phyloP scores from a whole-genome alignment of 1,140 invertebrate genomes.

The Zaprionus taronus region DNA sequence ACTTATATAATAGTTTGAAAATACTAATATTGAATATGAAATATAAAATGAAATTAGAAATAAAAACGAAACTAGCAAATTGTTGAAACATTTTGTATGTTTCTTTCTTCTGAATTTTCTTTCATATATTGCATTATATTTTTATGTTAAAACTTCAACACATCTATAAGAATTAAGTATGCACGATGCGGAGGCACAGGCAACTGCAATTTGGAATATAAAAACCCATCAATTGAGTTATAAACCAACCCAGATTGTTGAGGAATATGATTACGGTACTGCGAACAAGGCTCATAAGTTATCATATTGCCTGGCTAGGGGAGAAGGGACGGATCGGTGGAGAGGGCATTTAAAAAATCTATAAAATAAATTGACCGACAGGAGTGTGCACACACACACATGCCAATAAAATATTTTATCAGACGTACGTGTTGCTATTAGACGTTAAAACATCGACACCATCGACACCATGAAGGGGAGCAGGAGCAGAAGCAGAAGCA shows the following conservation, averaged over 20 bases:
- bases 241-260: background rate
- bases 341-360: slow-evolving; percentile 65
- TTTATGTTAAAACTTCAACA: background rate
- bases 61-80: too few relatives aligned
- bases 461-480: background rate
- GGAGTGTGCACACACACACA: slow-evolving; percentile 59
- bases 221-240: background rate
- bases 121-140: background rate
- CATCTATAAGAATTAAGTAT: background rate
- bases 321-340: background rate
- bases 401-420: slow-evolving; percentile 83
- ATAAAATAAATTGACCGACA: slow-evolving; percentile 71
- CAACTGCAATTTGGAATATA: background rate
- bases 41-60: too few relatives aligned
- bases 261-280: slow-evolving; percentile 4
- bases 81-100: too few relatives aligned
- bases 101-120: background rate
- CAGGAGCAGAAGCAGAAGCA: background rate
- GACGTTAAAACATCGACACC: slow-evolving; percentile 48
- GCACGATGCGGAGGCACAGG: background rate
- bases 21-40: too few relatives aligned
- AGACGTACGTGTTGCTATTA: slow-evolving; percentile 80
- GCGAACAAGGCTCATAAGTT: slow-evolving; percentile 22
- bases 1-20: too few relatives aligned
- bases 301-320: slow-evolving; percentile 1